Base-by-base conservation (phyloP, 1,140 invertebrate species). In the Anoplolepis gracilipes region DNA sequence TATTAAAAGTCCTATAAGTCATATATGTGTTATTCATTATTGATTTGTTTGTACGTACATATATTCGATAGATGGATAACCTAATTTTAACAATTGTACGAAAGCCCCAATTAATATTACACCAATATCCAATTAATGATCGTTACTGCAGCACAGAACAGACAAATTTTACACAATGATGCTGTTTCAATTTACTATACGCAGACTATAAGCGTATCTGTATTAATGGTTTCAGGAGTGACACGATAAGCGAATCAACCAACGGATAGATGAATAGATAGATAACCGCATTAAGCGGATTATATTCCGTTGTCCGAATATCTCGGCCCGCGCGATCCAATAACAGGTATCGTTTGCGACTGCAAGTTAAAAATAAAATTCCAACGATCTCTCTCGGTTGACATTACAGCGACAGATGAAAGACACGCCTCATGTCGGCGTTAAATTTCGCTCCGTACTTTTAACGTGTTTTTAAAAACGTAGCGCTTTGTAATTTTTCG, bases 241-340 rank as follows among this genome's bases (percentile, higher is more conserved):
- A 81, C 57, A 81, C 65, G 65, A 42, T 70, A 72, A 82, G 53
- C 78, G 78, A 73, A 82, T 82, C 67, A 73, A 81, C 36, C 30
- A 62, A 77, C 19, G 76, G 30, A 61, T 82, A 82, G 67, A 82
- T 73, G 78, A 73, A 72, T 82, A 73, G 53, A 72, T 72, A 82
- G 53, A 72, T 72, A 82, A 73, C 78, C 13, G 53, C 67, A 59
- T 82, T 82, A 73, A 73, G 53, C 78, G 53, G 65, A 82, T 82
- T 82, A 73, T 61, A 59, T 61, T 72, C 25, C 67, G 13, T 42
- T 49, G 19, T n/a, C n/a, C n/a, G 28, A 82, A 82, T 82, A 59
- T 73, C 64, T 81, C 65, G 64, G 16, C n/a, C 33, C 13, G 49
- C 19, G 49, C 49, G 46, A 81, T 70, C 19, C 77, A 57, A 70